These are phyloP conservation scores for Epirrhoe alternata DNA, from an alignment of 2,888 invertebrate genomes.

Conservation along the genomic window DNA sequence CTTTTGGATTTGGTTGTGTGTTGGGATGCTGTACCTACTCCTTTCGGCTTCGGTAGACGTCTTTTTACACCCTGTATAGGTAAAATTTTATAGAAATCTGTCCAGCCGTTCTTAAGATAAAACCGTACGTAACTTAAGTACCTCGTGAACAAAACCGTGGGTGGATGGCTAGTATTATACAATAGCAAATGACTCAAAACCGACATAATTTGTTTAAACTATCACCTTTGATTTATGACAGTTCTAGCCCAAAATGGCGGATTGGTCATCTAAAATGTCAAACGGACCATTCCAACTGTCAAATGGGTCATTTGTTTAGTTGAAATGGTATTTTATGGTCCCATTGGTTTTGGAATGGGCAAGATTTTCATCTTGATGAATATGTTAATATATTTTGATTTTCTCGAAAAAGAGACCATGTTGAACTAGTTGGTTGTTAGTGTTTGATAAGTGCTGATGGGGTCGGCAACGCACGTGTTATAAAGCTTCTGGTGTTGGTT, in stretches of 20 bases:
- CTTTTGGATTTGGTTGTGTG: too few relatives aligned
- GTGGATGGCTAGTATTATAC: not conserved
- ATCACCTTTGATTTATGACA: conserved; percentile 22
- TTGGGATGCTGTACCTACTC: too few relatives aligned
- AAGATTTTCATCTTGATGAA: conserved; percentile 12
- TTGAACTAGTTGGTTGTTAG: not conserved
- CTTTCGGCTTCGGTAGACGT: too few relatives aligned
- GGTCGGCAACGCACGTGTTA: too few relatives aligned
- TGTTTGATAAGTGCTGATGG: too few relatives aligned
- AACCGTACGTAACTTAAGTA: too few relatives aligned
- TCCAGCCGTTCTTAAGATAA: too few relatives aligned
- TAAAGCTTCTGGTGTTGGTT: too few relatives aligned
- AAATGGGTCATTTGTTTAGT: conserved; percentile 8
- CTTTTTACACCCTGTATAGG: too few relatives aligned
- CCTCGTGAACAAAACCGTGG: too few relatives aligned
- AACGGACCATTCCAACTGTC: conserved; percentile 7
- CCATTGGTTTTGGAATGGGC: conserved; percentile 14
- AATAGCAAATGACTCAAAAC: not conserved
- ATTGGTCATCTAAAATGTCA: conserved; percentile 13
- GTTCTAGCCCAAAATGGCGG: conserved; percentile 9
- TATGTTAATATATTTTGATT: conserved; percentile 13
- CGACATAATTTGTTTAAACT: conserved; percentile 9
- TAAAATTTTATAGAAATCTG: too few relatives aligned
- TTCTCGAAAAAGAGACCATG: not conserved
- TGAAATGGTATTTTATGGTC: conserved; percentile 12